Conservation (phyloP, 2,113 vertebrate species). For the Megatriorchis doriae region DNA sequence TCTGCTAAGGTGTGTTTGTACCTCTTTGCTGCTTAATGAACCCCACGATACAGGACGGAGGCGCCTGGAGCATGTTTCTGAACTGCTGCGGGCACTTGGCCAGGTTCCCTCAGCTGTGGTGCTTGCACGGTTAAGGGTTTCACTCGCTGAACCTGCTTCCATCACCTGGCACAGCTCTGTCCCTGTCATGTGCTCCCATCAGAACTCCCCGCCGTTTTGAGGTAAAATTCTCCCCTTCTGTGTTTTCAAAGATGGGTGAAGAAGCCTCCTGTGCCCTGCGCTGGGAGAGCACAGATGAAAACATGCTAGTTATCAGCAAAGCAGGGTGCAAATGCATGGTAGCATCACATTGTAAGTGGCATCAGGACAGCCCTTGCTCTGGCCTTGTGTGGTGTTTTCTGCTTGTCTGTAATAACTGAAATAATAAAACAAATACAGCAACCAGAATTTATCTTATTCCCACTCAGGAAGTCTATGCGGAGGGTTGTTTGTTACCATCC, state of each 20-base stretch:
- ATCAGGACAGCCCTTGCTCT: not conserved
- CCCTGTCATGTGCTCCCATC: not conserved
- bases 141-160: not conserved
- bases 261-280: not conserved
- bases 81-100: not conserved
- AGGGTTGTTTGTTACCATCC: not conserved
- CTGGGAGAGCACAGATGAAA: not conserved
- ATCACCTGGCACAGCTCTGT: not conserved
- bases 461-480: not conserved
- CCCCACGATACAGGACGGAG: fast-evolving
- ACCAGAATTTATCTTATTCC: not conserved
- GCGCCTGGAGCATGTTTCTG: not conserved
- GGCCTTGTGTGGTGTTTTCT: not conserved
- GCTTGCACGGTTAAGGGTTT: not conserved
- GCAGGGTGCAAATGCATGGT: not conserved
- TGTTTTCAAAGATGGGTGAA: not conserved
- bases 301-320: not conserved
- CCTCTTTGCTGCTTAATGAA: not conserved
- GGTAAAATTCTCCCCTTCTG: not conserved
- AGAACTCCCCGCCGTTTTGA: not conserved
- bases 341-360: fast-evolving
- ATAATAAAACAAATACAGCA: not conserved
- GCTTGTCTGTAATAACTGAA: not conserved
- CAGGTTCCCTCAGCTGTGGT: not conserved
- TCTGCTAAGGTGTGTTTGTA: not conserved